A percentile compares a stretch with the other conserved stretches of the same genome.
Conservation (phyloP, 2,888 invertebrate genomes). For the Miltochrista miniata region DNA sequence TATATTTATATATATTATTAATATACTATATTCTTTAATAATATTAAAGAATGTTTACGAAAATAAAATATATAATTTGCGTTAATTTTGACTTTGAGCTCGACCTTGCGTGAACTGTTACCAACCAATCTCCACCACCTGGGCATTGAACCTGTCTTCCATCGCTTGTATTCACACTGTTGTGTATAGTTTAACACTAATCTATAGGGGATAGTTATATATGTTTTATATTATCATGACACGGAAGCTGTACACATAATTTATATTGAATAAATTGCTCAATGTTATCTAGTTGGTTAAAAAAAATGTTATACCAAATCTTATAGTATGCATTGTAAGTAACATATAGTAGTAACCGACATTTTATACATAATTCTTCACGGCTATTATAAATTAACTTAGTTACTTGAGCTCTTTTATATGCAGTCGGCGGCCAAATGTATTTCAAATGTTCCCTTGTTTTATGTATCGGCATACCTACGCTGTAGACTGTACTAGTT, state of each 20-base stretch:
- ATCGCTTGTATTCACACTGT: slow-evolving; percentile 60
- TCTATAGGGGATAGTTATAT: slow-evolving; percentile 36
- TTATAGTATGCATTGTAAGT: slow-evolving; percentile 48
- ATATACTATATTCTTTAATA: slow-evolving; percentile 32
- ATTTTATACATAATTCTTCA: slow-evolving; percentile 32
- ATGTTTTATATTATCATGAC: slow-evolving; percentile 35
- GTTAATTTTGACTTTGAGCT: slow-evolving; percentile 32
- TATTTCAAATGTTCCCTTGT: slow-evolving; percentile 29
- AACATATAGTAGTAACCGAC: slow-evolving; percentile 28
- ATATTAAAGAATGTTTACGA: slow-evolving; percentile 30
- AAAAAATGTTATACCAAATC: slow-evolving; percentile 63
- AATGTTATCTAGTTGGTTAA: slow-evolving; percentile 74
- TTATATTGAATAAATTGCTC: slow-evolving; percentile 60
- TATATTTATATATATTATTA: slow-evolving; percentile 33
- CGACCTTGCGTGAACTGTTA: slow-evolving; percentile 57
- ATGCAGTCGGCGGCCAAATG: slow-evolving; percentile 25
- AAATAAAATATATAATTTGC: slow-evolving; percentile 36
- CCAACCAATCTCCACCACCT: slow-evolving; percentile 70
- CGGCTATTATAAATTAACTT: slow-evolving; percentile 44
- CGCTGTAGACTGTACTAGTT: slow-evolving; percentile 61
- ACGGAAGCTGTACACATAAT: slow-evolving; percentile 41
- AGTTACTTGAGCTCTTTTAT: slow-evolving; percentile 38
- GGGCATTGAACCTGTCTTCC: slow-evolving; percentile 75
- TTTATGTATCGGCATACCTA: slow-evolving; percentile 45
- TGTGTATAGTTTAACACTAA: slow-evolving; percentile 66